Evolutionary conservation across 2,797 vertebrate species (phyloP), one percentile per base, ranked within the genome.

Genomic region (Holocentrus rufus): DNA sequence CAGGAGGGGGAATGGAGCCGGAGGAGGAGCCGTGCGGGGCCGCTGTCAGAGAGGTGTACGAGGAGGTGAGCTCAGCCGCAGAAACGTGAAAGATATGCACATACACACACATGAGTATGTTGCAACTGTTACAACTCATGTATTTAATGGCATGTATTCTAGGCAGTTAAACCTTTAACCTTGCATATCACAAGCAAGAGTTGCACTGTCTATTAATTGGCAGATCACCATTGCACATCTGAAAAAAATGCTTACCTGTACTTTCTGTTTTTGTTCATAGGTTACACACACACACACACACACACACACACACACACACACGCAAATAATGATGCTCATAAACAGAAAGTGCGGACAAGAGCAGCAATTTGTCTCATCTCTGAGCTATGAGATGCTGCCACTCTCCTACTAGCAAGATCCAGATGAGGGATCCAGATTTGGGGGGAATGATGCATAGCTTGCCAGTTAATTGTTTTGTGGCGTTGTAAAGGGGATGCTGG

Each of bases 1-100:
- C 98, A 0, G 98, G 98, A 76, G 98, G 98, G 74, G 98, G 98
- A 64, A 98, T 99, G 97, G 98, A 99, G 89, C 97, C 98, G 0
- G 97, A 98, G 82, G 97, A 99, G 80, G 98, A 99, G 82, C 97
- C 98, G 0, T 96, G 97, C 0, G 96, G 96, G 0, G 97, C 98
- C 4, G 98, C 98, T 0, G 95, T 98, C 61, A 94, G 98, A 86
- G 98, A 99, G 72, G 98, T 99, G 22, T 99, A 98, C 74, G 97
- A 99, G 89, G 98, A 99, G 96, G 98, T 98, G 89, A 96, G 64
- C 27, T 36, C 20, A 34, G 25, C n/a, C 7, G 2, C 18, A 20
- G 7, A 22, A 8, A 15, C n/a, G 47, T 50, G 47, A 46, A 46
- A 13, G 15, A 46, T 15, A 17, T 17, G 15, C 44, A 5, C 36